Percentiles rank a stretch among this genome's conserved stretches.
These are phyloP conservation scores for Platyrinchus mystaceus DNA, from an alignment of 2,797 vertebrate species.

Conservation along the genomic window DNA sequence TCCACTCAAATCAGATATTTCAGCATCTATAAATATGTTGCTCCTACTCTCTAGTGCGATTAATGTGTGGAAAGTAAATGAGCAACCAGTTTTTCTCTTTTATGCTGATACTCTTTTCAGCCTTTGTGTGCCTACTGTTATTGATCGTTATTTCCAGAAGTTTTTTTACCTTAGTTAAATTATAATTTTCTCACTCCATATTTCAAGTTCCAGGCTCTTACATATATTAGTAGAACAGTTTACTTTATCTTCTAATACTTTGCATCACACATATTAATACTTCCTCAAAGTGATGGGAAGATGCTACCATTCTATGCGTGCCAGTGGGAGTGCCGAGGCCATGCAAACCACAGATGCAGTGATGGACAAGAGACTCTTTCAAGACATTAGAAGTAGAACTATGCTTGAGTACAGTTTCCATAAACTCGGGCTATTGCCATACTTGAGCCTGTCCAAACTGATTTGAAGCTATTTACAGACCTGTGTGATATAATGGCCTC, in stretches of 20 bases:
- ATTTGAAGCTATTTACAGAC: not conserved
- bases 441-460: not conserved
- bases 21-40: not conserved
- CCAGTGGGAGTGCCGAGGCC: not conserved
- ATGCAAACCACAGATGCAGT: not conserved
- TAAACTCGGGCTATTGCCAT: not conserved
- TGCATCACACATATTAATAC: not conserved
- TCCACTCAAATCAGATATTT: not conserved
- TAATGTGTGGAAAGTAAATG: not conserved
- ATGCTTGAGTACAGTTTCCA: not conserved
- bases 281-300: not conserved
- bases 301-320: fast-evolving
- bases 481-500: not conserved
- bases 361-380: not conserved
- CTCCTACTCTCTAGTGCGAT: not conserved
- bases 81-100: not conserved
- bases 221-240: not conserved
- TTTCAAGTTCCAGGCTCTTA: not conserved
- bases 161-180: not conserved
- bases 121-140: not conserved
- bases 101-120: not conserved
- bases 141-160: not conserved
- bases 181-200: not conserved
- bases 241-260: not conserved
- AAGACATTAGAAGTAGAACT: not conserved